phyloP scores from a whole-genome alignment of 92 coral and sea anemone species.

The Paragorgia papillata region DNA sequence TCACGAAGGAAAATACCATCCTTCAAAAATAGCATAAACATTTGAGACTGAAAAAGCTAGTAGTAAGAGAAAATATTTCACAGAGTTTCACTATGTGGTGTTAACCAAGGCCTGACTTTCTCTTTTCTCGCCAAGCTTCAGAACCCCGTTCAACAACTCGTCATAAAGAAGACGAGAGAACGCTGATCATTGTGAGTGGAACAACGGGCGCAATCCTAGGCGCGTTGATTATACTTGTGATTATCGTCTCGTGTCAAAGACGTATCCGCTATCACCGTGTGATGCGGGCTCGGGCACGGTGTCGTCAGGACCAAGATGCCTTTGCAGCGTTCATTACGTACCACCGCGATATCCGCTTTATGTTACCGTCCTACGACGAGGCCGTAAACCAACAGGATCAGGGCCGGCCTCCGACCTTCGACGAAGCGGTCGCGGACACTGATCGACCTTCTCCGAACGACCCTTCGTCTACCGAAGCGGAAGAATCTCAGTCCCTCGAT shows the following conservation, averaged over 20 bases:
- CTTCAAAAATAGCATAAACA: too few relatives aligned
- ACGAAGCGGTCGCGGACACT: constrained; percentile 22
- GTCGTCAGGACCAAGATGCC: constrained; percentile 85
- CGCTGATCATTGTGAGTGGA: constrained; percentile 90
- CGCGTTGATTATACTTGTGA: constrained; percentile 78
- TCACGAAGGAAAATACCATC: too few relatives aligned
- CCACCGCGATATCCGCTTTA: constrained; percentile 78
- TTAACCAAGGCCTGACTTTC: too few relatives aligned
- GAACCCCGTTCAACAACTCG: not conserved
- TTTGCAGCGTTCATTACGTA: constrained; percentile 84
- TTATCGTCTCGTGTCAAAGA: constrained; percentile 78
- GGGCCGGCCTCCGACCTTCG: constrained; percentile 69
- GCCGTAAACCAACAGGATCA: constrained; percentile 85
- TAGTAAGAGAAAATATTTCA: too few relatives aligned
- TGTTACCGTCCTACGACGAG: constrained; percentile 95
- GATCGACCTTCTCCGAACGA: constrained; percentile 8
- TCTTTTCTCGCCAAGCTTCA: not conserved
- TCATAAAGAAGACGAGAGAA: constrained; percentile 63
- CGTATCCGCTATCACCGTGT: constrained; percentile 82
- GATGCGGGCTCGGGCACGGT: constrained; percentile 57
- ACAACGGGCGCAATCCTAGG: constrained; percentile 95
- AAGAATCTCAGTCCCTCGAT: not conserved
- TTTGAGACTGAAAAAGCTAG: too few relatives aligned
- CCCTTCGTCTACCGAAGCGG: not conserved
- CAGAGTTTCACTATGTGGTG: too few relatives aligned